Evolutionary conservation across 1,140 invertebrate genomes (phyloP), one percentile per base, ranked within the genome.

Genomic region (Sitobion miscanthi): DNA sequence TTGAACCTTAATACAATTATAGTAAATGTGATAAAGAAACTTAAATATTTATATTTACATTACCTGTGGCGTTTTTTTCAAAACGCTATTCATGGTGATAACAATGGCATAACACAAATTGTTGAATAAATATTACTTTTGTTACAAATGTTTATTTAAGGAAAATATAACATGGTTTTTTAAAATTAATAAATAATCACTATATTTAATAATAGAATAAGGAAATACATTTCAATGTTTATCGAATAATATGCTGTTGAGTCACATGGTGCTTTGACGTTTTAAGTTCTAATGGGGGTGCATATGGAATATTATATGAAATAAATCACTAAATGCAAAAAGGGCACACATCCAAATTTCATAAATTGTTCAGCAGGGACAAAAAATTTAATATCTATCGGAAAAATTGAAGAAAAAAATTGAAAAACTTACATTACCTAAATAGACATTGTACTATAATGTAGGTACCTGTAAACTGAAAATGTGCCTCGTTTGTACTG

Each of bases 41-140:
- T 77, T n/a, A 77, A 77, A 77, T 77, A 77, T 77, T n/a, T n/a
- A 77, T 77, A 35, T 77, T 77, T 77, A 77, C 30, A 69, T 69
- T n/a, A 69, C 14, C 30, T 20, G n/a, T n/a, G 5, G 62, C 14
- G 30, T 77, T 69, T n/a, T 9, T 69, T 30, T 69, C 11, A n/a
- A n/a, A 69, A n/a, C 30, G 30, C 57, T n/a, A n/a, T n/a, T 77
- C 14, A 77, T 17, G 30, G 14, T n/a, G 62, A 35, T 8, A 77
- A 77, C 14, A n/a, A n/a, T 77, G 4, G 62, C 4, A n/a, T 17
- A 77, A 77, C 30, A 77, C 14, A 35, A 1, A 77, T 77, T 77
- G 5, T 77, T 20, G 30, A 35, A 30, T 35, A 77, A 77, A n/a
- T 77, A 77, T 77, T 77, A n/a, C 62, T n/a, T 77, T 11, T 77